phyloP scores from a whole-genome alignment of 2,888 invertebrate species.

The Listrodromus nycthemerus region DNA sequence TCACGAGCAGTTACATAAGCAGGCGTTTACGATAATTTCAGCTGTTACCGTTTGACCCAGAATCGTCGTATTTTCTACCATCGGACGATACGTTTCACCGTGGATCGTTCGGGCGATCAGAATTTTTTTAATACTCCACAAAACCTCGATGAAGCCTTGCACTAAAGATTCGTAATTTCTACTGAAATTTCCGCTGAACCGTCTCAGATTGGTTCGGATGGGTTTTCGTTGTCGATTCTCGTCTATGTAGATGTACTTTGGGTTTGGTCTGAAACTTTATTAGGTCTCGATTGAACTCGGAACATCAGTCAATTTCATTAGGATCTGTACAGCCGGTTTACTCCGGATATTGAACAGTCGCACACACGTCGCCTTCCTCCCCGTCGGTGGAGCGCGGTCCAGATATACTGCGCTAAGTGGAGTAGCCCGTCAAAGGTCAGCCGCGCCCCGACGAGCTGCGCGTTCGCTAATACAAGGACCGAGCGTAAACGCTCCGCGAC shows the following conservation, averaged over 20 bases:
- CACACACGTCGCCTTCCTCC: neutral
- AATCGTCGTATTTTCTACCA: neutral
- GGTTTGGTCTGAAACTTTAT: too few species aligned
- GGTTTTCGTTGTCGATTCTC: too few species aligned
- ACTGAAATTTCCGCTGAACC: too few species aligned
- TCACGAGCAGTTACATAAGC: neutral
- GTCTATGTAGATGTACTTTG: too few species aligned
- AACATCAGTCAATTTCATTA: too few species aligned
- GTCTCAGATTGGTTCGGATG: too few species aligned
- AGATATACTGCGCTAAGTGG: constrained; percentile 23
- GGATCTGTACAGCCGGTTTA: neutral
- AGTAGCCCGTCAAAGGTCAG: constrained; percentile 49
- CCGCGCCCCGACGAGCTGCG: constrained; percentile 1
- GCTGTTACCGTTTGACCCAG: neutral
- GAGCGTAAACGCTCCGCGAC: constrained; percentile 58
- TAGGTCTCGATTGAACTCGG: too few species aligned
- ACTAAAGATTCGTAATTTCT: too few species aligned
- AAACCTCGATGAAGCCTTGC: too few species aligned
- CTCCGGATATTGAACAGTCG: neutral
- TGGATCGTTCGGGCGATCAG: neutral
- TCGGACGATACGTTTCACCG: neutral
- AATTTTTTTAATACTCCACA: too few species aligned
- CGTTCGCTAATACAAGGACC: constrained; percentile 6
- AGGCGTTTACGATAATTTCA: constrained; percentile 10
- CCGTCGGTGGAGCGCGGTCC: neutral